Percentiles rank a stretch among this genome's conserved stretches.
phyloP scores from a whole-genome alignment of 2,797 vertebrate species.

The Tokudaia muenninki region DNA sequence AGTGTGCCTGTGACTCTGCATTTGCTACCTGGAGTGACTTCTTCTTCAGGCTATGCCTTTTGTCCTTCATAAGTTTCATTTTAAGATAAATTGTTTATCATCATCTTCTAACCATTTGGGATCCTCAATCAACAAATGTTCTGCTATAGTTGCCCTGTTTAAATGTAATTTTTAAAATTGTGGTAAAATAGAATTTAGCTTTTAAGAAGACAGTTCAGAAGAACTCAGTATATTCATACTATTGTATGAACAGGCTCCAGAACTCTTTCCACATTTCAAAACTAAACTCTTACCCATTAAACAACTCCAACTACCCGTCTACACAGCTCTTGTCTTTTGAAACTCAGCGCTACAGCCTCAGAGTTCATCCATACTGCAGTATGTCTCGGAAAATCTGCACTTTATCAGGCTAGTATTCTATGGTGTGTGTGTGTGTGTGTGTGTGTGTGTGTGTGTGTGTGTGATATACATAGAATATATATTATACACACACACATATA shows the following conservation, averaged over 20 bases:
- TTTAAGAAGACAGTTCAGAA: neutral
- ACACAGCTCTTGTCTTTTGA: neutral
- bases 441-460: too few species aligned
- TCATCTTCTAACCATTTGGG: neutral
- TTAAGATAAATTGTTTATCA: constrained; percentile 5
- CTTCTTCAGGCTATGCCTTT: neutral
- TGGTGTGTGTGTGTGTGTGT: too few species aligned
- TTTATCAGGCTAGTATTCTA: neutral
- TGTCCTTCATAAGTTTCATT: neutral
- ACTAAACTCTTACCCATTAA: neutral
- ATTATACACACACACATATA: neutral
- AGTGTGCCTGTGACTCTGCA: neutral
- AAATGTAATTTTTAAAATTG: neutral
- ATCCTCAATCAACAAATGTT: neutral
- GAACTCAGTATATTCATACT: neutral
- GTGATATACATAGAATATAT: too few species aligned
- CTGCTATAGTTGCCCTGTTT: neutral
- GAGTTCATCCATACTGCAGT: neutral
- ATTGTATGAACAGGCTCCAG: neutral
- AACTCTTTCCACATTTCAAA: neutral
- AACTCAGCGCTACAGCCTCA: neutral
- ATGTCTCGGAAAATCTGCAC: neutral
- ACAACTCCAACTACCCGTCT: neutral
- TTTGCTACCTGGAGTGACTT: neutral
- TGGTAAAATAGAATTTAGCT: neutral